Conservation (phyloP, 2,113 vertebrate species). For the Tachycineta bicolor region DNA sequence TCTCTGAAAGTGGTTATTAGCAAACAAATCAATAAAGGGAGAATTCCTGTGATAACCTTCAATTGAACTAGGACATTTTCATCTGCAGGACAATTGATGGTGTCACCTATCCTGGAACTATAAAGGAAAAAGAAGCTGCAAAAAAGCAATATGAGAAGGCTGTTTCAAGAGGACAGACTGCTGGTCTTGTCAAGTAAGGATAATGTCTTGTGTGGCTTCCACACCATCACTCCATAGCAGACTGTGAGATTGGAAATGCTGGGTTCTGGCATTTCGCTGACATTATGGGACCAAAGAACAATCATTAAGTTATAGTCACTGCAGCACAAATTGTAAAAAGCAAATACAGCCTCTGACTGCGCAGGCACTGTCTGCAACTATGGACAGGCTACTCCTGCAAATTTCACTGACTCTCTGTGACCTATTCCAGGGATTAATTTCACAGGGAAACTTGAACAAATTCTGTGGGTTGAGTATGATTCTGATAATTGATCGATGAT, state of each 20-base stretch:
- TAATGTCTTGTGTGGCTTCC: background rate
- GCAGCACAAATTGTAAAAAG: background rate
- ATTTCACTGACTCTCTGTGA: background rate
- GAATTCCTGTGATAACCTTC: background rate
- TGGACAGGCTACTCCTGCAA: background rate
- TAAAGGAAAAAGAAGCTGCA: slow-evolving; percentile 89
- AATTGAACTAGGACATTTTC: background rate
- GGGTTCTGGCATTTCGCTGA: background rate
- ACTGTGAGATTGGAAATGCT: background rate
- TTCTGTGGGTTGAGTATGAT: background rate
- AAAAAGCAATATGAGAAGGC: slow-evolving; percentile 87
- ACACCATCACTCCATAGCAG: background rate
- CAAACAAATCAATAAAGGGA: background rate
- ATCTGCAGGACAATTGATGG: slow-evolving; percentile 83
- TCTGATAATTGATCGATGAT: background rate
- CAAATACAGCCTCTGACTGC: background rate
- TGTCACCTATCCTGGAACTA: slow-evolving; percentile 83
- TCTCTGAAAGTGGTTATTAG: background rate
- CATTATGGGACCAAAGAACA: background rate
- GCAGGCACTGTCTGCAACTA: background rate
- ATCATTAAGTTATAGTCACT: background rate
- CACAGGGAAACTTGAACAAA: background rate
- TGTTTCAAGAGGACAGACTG: slow-evolving; percentile 87
- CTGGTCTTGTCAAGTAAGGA: slow-evolving; percentile 89
- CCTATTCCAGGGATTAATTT: background rate